A percentile compares a stretch with the other conserved stretches of the same genome.
These are phyloP conservation scores for Notodonta ziczac DNA, from an alignment of 2,888 invertebrate genomes.

Conservation along the genomic window DNA sequence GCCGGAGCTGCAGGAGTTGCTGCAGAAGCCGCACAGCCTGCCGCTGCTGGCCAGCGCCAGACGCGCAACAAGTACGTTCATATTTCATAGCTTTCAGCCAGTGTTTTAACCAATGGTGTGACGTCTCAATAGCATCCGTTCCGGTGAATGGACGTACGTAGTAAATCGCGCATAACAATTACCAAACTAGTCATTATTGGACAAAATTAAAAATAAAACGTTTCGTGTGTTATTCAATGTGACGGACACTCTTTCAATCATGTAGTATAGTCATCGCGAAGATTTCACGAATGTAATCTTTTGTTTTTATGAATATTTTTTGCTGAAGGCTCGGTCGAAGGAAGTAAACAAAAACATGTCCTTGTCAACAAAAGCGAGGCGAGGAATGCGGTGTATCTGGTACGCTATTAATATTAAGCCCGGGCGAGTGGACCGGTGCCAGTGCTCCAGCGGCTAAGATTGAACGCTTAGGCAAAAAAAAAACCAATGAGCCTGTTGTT, in stretches of 20 bases:
- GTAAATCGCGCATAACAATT: constrained; percentile 57
- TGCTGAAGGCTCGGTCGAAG: constrained; percentile 15
- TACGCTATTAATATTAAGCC: constrained; percentile 18
- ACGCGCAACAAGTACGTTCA: constrained; percentile 69
- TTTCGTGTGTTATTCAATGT: constrained; percentile 32
- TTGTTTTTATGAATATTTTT: constrained; percentile 13
- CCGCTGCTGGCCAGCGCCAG: constrained; percentile 56
- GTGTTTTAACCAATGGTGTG: constrained; percentile 47
- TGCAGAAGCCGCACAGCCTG: constrained; percentile 65
- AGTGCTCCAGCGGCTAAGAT: constrained; percentile 8
- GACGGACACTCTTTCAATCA: constrained; percentile 31
- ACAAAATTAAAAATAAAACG: constrained; percentile 44
- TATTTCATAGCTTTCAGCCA: constrained; percentile 48
- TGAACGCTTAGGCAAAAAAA: constrained; percentile 5
- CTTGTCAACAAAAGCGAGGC: constrained; percentile 38
- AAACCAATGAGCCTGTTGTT: constrained; percentile 10
- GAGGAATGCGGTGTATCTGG: constrained; percentile 32
- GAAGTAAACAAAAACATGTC: constrained; percentile 35
- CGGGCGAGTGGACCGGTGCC: constrained; percentile 6
- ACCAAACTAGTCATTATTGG: constrained; percentile 41
- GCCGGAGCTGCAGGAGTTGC: constrained; percentile 74
- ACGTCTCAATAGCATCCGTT: constrained; percentile 69
- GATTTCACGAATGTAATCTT: constrained; percentile 15
- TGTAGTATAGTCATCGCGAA: constrained; percentile 12
- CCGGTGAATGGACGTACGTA: constrained; percentile 59